Base-by-base conservation (phyloP, 2,113 vertebrate species). In the Danionella cerebrum region DNA sequence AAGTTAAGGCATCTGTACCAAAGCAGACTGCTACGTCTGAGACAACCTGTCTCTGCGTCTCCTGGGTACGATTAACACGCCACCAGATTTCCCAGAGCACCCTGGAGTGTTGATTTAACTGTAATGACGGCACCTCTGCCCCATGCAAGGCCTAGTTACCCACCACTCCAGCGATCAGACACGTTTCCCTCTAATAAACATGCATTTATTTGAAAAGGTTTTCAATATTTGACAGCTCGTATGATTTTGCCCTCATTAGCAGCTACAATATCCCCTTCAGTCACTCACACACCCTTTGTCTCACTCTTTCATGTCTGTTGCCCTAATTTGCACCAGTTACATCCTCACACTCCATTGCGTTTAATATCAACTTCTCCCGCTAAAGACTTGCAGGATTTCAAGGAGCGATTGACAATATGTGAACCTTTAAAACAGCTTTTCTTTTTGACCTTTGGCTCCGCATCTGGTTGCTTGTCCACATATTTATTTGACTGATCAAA, bases 61-160 rank as follows among this genome's bases (percentile, higher is more conserved):
- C 78, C 48, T 1, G 70, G 77, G 84, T 73, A 79, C 70, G 77
- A 68, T 86, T 86, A 79, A 78, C 83, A 83, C 80, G 71, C 79
- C 14, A 59, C 33, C 62, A 52, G 50, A 13, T 41, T 36, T 70
- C 67, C 70, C 67, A 35, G 57, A 70, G 62, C 67, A 68, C 67
- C 76, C 67, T 11, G 63, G 38, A 70, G 63, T 67, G 70, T 70
- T 67, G 70, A 73, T 64, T 52, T 47, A 63, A 62, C 62, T 71
- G 57, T 63, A 78, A 67, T 64, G 70, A 57, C 42, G 31, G 19
- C 64, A 64, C 35, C 25, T 44, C 48, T 58, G 50, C 39, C 50
- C 50, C 48, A 47, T 19, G 66, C 48, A 44, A 39, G 11, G 38
- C 51, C 60, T 11, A 35, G 4, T 35, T 36, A 41, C 52, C 52